Conservation (phyloP, 1,140 invertebrate species). For the Trialeurodes vaporariorum region DNA sequence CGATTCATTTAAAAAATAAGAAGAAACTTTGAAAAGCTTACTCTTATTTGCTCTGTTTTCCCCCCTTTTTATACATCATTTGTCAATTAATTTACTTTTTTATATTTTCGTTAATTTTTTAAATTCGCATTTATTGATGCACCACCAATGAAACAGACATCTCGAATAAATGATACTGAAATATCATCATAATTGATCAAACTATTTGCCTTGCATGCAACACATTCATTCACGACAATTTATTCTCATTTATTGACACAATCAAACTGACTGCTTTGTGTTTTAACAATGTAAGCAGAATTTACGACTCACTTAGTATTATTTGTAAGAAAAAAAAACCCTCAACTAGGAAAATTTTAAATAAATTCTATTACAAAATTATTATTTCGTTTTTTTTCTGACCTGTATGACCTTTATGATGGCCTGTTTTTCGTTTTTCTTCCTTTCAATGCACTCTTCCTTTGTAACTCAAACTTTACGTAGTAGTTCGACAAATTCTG, state of each 20-base stretch:
- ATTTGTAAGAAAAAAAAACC: background rate
- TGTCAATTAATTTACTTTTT: no score
- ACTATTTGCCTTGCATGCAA: background rate
- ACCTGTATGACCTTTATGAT: background rate
- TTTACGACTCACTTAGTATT: background rate
- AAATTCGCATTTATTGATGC: background rate
- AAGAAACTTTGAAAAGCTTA: no score
- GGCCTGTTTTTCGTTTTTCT: no score
- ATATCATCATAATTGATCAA: background rate
- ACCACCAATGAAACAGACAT: background rate
- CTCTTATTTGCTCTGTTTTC: no score
- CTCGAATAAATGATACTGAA: background rate
- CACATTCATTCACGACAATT: background rate
- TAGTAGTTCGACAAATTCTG: no score
- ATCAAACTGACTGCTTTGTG: background rate
- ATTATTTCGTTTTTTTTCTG: background rate
- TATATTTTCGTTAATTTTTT: background rate
- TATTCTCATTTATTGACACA: background rate
- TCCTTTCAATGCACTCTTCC: no score
- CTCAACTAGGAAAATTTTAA: background rate
- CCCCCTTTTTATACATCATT: no score
- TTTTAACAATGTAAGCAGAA: background rate
- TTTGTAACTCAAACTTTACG: no score
- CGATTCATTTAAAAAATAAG: no score
- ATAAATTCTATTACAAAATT: background rate